Conservation (phyloP, 2,888 invertebrate genomes). For the Eueremaeus valkanovi region DNA sequence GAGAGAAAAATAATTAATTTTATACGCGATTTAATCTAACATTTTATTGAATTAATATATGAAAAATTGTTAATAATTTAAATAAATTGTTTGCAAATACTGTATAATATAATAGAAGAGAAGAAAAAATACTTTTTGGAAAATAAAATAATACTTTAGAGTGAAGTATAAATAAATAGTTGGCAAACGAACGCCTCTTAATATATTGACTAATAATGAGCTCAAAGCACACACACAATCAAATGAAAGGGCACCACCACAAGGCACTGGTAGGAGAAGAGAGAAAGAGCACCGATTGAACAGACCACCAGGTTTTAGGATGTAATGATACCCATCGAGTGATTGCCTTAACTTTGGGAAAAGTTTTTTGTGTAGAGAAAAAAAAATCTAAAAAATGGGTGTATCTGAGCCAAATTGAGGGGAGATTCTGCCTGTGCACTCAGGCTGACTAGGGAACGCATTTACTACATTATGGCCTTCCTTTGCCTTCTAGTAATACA, state of each 20-base stretch:
- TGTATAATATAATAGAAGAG: too few species aligned
- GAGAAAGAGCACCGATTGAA: background rate
- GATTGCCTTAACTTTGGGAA: constrained; percentile 30
- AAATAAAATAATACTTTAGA: background rate
- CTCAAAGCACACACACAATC: constrained; percentile 4
- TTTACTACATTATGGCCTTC: constrained; percentile 12
- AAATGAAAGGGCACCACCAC: background rate
- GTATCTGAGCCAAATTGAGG: constrained; percentile 24
- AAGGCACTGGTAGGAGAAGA: background rate
- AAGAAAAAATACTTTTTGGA: background rate
- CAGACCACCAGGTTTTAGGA: constrained; percentile 35
- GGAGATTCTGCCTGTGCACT: constrained; percentile 2
- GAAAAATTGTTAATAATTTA: background rate
- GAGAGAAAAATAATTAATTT: too few species aligned
- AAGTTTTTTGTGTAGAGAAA: background rate
- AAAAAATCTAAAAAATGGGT: constrained; percentile 18
- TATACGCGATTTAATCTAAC: background rate
- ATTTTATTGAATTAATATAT: background rate
- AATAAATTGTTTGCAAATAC: constrained; percentile 29
- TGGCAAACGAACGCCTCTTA: constrained; percentile 12
- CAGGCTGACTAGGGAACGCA: too few species aligned
- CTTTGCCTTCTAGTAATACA: too few species aligned
- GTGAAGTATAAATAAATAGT: constrained; percentile 16
- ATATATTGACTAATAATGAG: constrained; percentile 34
- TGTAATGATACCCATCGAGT: constrained; percentile 28